Base-by-base conservation (phyloP, 2,888 invertebrate genomes). In the Lepidocyrtoides sp. region DNA sequence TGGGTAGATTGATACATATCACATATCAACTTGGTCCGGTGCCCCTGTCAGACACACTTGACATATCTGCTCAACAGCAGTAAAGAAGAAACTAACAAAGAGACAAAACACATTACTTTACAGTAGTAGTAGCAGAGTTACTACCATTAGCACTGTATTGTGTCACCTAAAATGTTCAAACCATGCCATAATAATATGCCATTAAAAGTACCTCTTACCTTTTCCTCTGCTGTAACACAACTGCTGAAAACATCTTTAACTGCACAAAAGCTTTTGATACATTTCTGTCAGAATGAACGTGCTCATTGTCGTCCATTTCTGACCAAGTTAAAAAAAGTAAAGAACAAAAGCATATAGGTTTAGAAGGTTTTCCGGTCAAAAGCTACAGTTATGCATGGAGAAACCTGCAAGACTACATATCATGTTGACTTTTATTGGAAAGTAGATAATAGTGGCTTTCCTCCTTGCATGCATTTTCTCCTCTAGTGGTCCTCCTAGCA, bases 11-110 rank as follows among this genome's bases (percentile, higher is more conserved):
- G 26, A 81, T 81, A 86, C 85, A 57, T 86, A 75, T 87, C 66
- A 81, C 81, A 81, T 69, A 48, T 69, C 88, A 81, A 81, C 81
- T 54, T 86, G 91, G 75, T 87, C 82, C 57, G 79, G 66, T 86
- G 79, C 77, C 66, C 88, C 83, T 88, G 93, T 92, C 93, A 92
- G 88, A 66, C 85, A 89, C 91, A 91, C 88, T 92, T 91, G 91
- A 91, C 89, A 91, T 57, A 54, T 41, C 48, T 57, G 77, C 41
- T 32, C 26, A 72, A 20, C 41, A 20, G 72, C 44, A 17, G 44
- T 72, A 72, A 41, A 72, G 32, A 32, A 72, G 44, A 72, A 72
- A 44, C 72, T 72, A 36, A 36, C 85, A 26, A 72, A 63, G 66
- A 36, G 60, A 86, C 72, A 72, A 72, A 72, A 44, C 44, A 72